A percentile compares a stretch with the other conserved stretches of the same genome.
phyloP scores from a whole-genome alignment of 2,888 invertebrate species.

The Mythimna loreyi region DNA sequence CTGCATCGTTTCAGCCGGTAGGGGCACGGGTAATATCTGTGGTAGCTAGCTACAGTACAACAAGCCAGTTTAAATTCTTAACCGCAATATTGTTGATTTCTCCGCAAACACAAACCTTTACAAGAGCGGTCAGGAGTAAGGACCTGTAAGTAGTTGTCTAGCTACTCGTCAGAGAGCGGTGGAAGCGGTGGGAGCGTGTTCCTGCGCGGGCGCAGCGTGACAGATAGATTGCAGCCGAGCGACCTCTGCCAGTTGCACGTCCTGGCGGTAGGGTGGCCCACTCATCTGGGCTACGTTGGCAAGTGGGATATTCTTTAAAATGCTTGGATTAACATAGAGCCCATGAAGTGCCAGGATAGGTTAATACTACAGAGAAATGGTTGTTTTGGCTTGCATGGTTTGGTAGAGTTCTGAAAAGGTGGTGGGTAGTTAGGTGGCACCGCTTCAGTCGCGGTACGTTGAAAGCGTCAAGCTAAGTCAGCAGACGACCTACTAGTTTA shows the following conservation, averaged over 20 bases:
- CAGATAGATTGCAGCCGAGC: slow-evolving; percentile 67
- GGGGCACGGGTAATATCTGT: background rate
- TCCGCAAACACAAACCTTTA: slow-evolving; percentile 27
- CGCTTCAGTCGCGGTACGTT: too few relatives aligned
- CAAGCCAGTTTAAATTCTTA: background rate
- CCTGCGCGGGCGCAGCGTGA: slow-evolving; percentile 59
- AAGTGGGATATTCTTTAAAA: background rate
- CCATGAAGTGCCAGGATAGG: background rate
- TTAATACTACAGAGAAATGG: background rate
- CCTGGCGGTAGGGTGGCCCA: slow-evolving; percentile 43
- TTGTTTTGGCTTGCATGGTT: background rate
- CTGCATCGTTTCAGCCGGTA: background rate
- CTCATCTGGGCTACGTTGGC: slow-evolving; percentile 22
- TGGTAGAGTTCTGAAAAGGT: too few relatives aligned
- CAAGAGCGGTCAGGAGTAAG: slow-evolving; percentile 45
- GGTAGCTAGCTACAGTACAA: background rate
- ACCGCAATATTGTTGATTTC: slow-evolving; percentile 14
- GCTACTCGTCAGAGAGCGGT: slow-evolving; percentile 57
- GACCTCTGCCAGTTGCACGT: slow-evolving; percentile 64
- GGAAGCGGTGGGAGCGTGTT: slow-evolving; percentile 56
- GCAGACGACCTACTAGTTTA: too few relatives aligned
- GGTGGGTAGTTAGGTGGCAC: too few relatives aligned
- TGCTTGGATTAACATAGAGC: background rate
- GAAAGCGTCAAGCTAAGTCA: too few relatives aligned
- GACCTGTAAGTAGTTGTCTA: slow-evolving; percentile 58